Percentiles rank a stretch among this genome's conserved stretches.
phyloP scores from a whole-genome alignment of 1,140 invertebrate genomes.

The Gyrodactylus salaris region DNA sequence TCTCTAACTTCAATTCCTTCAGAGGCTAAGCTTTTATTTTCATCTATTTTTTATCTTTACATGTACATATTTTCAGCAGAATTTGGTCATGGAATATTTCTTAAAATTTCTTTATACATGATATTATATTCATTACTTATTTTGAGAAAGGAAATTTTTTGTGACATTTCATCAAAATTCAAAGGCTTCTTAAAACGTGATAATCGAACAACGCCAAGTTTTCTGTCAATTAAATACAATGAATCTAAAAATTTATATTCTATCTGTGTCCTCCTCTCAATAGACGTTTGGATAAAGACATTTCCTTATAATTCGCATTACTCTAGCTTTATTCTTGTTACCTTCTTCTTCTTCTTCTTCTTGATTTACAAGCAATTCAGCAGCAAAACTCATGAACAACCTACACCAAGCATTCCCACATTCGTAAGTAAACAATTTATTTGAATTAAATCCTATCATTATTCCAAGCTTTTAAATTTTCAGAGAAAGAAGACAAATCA shows the following conservation, averaged over 20 bases:
- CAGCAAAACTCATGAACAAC: no score
- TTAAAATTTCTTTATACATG: background rate
- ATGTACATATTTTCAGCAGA: background rate
- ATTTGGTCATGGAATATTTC: background rate
- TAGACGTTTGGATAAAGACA: background rate
- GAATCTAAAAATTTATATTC: no score
- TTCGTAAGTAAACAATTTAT: background rate
- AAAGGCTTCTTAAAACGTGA: background rate
- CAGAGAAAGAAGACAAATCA: background rate
- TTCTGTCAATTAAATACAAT: background rate
- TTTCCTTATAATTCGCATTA: no score
- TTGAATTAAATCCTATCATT: background rate
- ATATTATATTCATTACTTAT: no score
- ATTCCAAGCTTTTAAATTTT: no score
- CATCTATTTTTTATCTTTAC: background rate
- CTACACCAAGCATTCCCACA: background rate
- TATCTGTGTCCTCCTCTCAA: background rate
- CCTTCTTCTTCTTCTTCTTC: no score
- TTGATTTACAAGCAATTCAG: no score
- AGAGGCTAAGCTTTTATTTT: background rate
- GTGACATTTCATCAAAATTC: no score
- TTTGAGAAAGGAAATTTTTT: no score
- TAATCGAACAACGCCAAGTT: background rate
- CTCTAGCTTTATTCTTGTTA: no score
- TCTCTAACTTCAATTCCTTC: background rate